Evolutionary conservation across 2,113 vertebrate genomes (phyloP).

Genomic region (Psammodynastes pulverulentus): DNA sequence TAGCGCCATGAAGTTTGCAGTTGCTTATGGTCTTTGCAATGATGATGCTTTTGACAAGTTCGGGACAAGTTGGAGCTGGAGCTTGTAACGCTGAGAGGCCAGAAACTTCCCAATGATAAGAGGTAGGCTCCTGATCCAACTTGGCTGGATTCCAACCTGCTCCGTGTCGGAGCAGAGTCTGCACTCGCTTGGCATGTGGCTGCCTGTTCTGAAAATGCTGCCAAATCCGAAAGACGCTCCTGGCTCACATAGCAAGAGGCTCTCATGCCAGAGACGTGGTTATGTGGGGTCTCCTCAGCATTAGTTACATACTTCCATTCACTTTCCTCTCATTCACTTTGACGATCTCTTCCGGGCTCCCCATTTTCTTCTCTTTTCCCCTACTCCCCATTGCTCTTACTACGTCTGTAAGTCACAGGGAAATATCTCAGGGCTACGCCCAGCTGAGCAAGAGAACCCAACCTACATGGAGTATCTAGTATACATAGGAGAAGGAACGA

Average conservation of each 20-base stretch:
- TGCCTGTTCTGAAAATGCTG: slow-evolving; percentile 1
- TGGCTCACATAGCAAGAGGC: not conserved
- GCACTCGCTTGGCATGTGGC: not conserved
- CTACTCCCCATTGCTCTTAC: no score
- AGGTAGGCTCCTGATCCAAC: not conserved
- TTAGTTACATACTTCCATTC: not conserved
- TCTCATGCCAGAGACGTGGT: not conserved
- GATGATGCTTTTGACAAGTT: not conserved
- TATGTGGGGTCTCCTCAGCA: not conserved
- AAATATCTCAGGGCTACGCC: not conserved
- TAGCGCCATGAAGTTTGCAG: not conserved
- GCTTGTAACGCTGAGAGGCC: not conserved
- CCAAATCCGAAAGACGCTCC: not conserved
- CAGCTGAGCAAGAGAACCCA: not conserved
- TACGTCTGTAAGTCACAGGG: not conserved
- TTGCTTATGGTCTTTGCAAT: not conserved
- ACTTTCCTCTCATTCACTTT: not conserved
- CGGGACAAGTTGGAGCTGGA: not conserved
- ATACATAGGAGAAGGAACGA: not conserved
- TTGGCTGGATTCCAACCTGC: not conserved
- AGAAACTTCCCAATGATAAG: not conserved
- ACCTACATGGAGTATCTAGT: not conserved
- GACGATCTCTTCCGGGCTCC: not conserved
- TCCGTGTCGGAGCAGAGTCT: not conserved
- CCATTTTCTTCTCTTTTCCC: not conserved